Evolutionary conservation across 2,113 vertebrate species (phyloP), one percentile per base, ranked within the genome.

Genomic region (Saguinus imperator): DNA sequence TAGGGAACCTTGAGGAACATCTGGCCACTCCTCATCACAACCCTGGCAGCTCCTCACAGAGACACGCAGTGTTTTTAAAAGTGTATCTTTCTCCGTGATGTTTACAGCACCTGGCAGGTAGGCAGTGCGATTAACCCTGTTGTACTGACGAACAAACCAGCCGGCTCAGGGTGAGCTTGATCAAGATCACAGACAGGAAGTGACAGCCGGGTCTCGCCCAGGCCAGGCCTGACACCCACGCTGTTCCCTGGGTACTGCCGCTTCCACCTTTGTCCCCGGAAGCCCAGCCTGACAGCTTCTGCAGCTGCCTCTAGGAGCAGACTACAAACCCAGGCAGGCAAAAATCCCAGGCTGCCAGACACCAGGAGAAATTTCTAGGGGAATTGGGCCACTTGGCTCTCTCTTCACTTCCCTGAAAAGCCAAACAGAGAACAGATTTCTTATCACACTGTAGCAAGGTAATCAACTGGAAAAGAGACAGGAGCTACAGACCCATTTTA

Each of bases 1-100:
- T 23, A 0, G 0, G 1, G 40, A 16, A 35, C 64, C 29, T 0
- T 0, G 2, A 32, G 0, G 0, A 7, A 32, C 55, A 21, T 1
- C 21, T 9, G 9, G 72, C 23, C 40, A 0, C 32, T 37, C 32
- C 3, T 20, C 14, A 2, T 50, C 32, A 32, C 14, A 6, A 18
- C 16, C 6, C 29, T 2, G 21, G 85, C 13, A 0, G 8, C 57
- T 68, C 13, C 3, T 27, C 8, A 20, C 10, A 4, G 13, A 4
- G 13, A 25, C 2, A 55, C 17, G 14, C 0, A 0, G 43, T 13
- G 3, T 16, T 73, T 50, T 21, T 16, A 48, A 32, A 77, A 13
- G 2, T 3, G 20, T 32, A 0, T 11, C 3, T 6, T 52, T 89
- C 18, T 32, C 1, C 7, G 1, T 12, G 32, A 23, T 6, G 2